A percentile compares a stretch with the other conserved stretches of the same genome.
Evolutionary conservation across 2,113 vertebrate species (phyloP).

Genomic region (Trematomus loennbergii): DNA sequence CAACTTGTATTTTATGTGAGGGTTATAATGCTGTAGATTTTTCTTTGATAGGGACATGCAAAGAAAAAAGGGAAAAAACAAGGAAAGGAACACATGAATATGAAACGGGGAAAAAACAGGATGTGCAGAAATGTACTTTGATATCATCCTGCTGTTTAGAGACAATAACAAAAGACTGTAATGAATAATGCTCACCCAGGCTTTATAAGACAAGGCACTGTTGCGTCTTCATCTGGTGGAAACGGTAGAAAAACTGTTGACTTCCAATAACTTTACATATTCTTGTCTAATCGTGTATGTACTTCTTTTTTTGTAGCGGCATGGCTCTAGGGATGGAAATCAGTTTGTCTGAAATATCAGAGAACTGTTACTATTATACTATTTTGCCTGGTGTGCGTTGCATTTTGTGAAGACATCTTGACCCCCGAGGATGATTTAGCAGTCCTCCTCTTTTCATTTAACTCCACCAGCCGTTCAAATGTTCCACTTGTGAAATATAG

Average conservation of each 20-base stretch:
- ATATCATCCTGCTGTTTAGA: neutral
- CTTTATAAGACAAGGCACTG: neutral
- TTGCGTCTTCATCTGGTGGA: neutral
- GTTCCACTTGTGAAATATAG: neutral
- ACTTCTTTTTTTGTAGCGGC: neutral
- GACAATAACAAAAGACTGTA: neutral
- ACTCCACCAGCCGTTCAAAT: neutral
- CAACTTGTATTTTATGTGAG: constrained; percentile 34
- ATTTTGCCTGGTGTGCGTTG: neutral
- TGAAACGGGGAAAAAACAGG: neutral
- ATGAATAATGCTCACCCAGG: constrained; percentile 3
- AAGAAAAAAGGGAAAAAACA: neutral
- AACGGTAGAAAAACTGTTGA: neutral
- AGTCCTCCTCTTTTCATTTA: neutral
- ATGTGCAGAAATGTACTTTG: constrained; percentile 20
- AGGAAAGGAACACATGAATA: neutral
- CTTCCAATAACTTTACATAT: neutral
- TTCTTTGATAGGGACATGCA: constrained; percentile 5
- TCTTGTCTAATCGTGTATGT: neutral
- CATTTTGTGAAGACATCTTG: neutral
- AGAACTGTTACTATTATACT: neutral
- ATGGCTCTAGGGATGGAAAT: neutral
- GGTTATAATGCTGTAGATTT: constrained; percentile 34
- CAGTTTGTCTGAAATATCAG: neutral
- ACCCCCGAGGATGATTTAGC: neutral